Base-by-base conservation (phyloP, 2,888 invertebrate species). In the Monochamus alternatus region DNA sequence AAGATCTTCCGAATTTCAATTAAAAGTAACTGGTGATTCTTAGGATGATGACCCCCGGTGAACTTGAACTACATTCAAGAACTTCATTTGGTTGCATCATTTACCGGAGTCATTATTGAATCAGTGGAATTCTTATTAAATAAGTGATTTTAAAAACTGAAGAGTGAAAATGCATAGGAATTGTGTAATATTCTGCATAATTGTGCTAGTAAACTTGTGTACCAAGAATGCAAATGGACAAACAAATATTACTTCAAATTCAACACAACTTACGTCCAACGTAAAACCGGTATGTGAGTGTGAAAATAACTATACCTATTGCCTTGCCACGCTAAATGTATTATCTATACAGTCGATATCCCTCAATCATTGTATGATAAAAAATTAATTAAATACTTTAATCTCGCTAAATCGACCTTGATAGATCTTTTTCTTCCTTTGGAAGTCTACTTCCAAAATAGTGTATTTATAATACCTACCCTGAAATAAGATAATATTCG, bases 211-310 rank as follows among this genome's bases (percentile, higher is more conserved):
- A 63, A 47, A 3, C 47, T 4, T 66, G 38, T 52, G 14, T 66
- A 52, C 52, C 30, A 32, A n/a, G 66, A 7, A 51, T 31, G 30
- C 52, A 22, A 52, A 66, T 66, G 66, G 52, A 51, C 66, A 51
- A n/a, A n/a, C 55, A 52, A 52, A 66, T 52, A 66, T 10, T 32
- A 32, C 30, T 9, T 64, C 51, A 52, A 52, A 52, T n/a, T 32
- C 14, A 52, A 66, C 52, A 32, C 10, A 32, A 66, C n/a, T 31
- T 12, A 7, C 31, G 31, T 38, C 32, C 9, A 66, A 32, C 32
- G 52, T 32, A 32, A 66, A 66, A 66, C 66, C 66, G 66, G 66
- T 66, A 66, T 66, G 66, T 66, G 14, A 14, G 32, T 31, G 9
- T n/a, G n/a, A 38, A 38, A 38, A 38, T 38, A 38, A 38, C 2